Conservation (phyloP, 2,888 invertebrate genomes). For the Drosophila antonietae region DNA sequence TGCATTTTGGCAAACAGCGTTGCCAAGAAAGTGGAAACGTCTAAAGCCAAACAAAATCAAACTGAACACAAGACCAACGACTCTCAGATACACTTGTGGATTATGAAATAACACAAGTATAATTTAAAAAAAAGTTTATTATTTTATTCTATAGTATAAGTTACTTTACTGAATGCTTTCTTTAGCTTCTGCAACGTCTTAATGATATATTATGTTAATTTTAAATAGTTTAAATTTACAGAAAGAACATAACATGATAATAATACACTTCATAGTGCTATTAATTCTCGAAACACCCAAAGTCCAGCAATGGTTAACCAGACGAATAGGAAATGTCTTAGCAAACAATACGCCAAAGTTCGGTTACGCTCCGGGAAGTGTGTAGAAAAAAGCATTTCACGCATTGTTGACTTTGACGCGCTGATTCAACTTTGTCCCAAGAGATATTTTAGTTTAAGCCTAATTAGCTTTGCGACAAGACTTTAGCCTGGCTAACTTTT, state of each 20-base stretch:
- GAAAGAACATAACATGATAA: neutral
- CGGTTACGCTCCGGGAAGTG: constrained; percentile 23
- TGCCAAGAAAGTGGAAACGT: constrained; percentile 55
- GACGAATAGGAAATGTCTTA: neutral
- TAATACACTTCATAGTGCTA: neutral
- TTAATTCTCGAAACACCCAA: neutral
- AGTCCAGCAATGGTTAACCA: neutral
- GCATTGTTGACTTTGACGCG: constrained; percentile 73
- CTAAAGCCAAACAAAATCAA: constrained; percentile 3
- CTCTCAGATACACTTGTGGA: constrained; percentile 18
- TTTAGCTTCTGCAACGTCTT: neutral
- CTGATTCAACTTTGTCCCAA: constrained; percentile 65
- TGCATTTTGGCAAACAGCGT: constrained; percentile 53
- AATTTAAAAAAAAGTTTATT: no score
- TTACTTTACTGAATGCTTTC: no score
- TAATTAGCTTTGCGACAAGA: constrained; percentile 70
- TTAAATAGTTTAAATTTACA: neutral
- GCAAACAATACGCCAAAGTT: constrained; percentile 4
- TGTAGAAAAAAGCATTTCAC: constrained; percentile 66
- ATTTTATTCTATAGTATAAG: no score
- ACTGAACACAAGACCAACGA: constrained; percentile 13
- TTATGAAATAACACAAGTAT: neutral
- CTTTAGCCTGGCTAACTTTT: constrained; percentile 53
- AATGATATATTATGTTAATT: neutral
- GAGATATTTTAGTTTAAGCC: constrained; percentile 73